phyloP scores from a whole-genome alignment of 92 coral and sea anemone species.

The Desmophyllum pertusum region DNA sequence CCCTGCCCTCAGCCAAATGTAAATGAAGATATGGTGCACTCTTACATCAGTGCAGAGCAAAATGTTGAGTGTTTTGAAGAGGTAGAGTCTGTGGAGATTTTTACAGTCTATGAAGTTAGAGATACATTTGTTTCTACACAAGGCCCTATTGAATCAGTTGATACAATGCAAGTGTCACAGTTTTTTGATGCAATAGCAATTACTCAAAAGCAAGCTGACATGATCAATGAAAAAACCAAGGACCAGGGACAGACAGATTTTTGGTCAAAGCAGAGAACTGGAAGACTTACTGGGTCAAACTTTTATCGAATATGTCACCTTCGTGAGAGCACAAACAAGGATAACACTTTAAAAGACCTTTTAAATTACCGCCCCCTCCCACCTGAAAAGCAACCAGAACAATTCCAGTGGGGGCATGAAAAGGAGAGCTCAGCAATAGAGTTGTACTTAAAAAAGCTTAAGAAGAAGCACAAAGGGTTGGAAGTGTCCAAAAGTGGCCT shows the following conservation, averaged over 20 bases:
- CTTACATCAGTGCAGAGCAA: too few species aligned
- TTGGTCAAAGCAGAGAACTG: conserved; percentile 53
- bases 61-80: too few species aligned
- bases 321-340: conserved; percentile 49
- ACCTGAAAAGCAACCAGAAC: conserved; percentile 44
- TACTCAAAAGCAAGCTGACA: conserved; percentile 48
- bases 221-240: too few species aligned
- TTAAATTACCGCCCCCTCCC: conserved; percentile 58
- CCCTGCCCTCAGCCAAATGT: too few species aligned
- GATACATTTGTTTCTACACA: too few species aligned
- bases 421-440: conserved; percentile 20
- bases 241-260: too few species aligned
- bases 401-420: conserved; percentile 51
- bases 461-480: conserved; percentile 8
- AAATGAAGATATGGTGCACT: too few species aligned
- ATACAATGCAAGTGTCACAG: too few species aligned
- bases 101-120: too few species aligned
- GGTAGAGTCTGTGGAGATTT: too few species aligned
- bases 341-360: conserved; percentile 57
- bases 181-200: too few species aligned
- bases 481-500: conserved; percentile 35
- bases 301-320: conserved; percentile 60
- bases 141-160: too few species aligned
- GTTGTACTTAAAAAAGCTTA: not conserved
- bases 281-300: conserved; percentile 60